Evolutionary conservation across 2,113 vertebrate species (phyloP), one percentile per base, ranked within the genome.

Genomic region (Cyanistes caeruleus): DNA sequence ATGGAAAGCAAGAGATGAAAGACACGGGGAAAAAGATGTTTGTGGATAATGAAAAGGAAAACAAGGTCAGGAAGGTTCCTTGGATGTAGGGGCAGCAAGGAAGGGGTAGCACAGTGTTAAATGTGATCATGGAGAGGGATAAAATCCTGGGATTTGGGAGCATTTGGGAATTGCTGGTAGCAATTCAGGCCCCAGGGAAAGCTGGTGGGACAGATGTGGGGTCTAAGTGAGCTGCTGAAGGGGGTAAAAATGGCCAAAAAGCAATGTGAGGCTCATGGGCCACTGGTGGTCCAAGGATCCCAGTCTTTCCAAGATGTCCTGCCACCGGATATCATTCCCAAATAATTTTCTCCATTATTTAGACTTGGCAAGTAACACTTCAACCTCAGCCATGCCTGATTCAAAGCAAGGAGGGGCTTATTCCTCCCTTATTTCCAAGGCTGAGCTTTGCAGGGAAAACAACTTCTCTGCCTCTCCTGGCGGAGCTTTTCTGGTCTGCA

Each of bases 251-350:
- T 2, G 46, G 30, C 48, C 6, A 5, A 37, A 60, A 72, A 8
- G 1, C 25, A 28, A 21, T 7, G 28, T 25, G 75, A 43, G 59
- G 48, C 9, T 74, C 4, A 20, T 21, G 56, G 49, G 5, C 8
- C 22, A 10, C 30, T 27, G 3, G 6, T 62, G 63, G 10, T 35
- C 35, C 18, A 2, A 17, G 35, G 10, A 77, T 49, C 19, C 23
- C 0, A 0, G 8, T 24, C 25, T 77, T 69, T 56, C 49, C 55
- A 31, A 37, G 1, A 10, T 0, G 0, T 62, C 14, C 60, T 69
- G 43, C 69, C 43, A 58, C 31, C 41, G 28, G 23, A 44, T 43
- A 21, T 41, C 6, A n/a, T 24, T 55, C 65, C 70, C 24, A 63
- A 75, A 58, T 27, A 18, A 12, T 67, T 52, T 7, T 24, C 20